phyloP scores from a whole-genome alignment of 1,140 invertebrate species.

The Dendroctonus valens region DNA sequence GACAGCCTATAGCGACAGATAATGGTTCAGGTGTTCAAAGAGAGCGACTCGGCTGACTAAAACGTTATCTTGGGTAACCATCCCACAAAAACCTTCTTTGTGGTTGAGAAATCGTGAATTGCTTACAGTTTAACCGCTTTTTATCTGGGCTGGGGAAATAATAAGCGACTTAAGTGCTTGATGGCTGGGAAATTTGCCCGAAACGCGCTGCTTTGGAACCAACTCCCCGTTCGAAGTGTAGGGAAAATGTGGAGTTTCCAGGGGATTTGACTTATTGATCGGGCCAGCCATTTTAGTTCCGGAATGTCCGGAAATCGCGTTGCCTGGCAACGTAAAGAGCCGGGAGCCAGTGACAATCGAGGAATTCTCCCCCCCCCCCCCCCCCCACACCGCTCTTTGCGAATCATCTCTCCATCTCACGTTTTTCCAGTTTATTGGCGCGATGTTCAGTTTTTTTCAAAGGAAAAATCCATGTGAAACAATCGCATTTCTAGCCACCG shows the following conservation, averaged over 20 bases:
- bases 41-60: conserved; percentile 31
- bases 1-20: conserved; percentile 18
- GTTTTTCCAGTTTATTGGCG: too few species aligned
- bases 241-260: too few species aligned
- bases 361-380: neutral
- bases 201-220: too few species aligned
- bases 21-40: conserved; percentile 33
- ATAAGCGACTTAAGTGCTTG: neutral
- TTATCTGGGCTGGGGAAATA: conserved; percentile 20
- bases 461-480: too few species aligned
- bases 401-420: too few species aligned
- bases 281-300: conserved; percentile 3
- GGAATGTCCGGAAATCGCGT: conserved; percentile 10
- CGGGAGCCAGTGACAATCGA: conserved; percentile 3
- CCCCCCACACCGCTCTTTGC: too few species aligned
- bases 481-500: too few species aligned
- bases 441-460: too few species aligned
- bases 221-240: too few species aligned
- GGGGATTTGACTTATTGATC: conserved; percentile 6
- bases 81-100: conserved; percentile 33
- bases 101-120: conserved; percentile 30
- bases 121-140: conserved; percentile 25
- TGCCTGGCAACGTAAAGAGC: conserved; percentile 1
- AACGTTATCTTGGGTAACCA: conserved; percentile 32
- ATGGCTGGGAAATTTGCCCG: too few species aligned